A percentile compares a stretch with the other conserved stretches of the same genome.
These are phyloP conservation scores for Calliopum simillimum DNA, from an alignment of 2,888 invertebrate species.

Conservation along the genomic window DNA sequence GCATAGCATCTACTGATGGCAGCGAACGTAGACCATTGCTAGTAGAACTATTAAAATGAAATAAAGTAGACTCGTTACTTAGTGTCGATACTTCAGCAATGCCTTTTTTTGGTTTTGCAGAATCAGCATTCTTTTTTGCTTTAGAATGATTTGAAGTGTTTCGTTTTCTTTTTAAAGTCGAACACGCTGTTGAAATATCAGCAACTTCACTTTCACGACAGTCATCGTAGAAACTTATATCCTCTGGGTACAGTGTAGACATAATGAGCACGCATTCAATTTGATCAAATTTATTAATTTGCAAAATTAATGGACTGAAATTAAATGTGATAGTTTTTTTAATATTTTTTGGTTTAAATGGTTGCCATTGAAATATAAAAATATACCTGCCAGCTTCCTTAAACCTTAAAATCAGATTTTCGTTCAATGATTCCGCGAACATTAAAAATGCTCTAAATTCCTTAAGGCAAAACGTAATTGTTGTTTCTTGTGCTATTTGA, in stretches of 20 bases:
- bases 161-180: constrained; percentile 50
- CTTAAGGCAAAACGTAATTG: constrained; percentile 86
- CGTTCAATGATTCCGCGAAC: constrained; percentile 81
- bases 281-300: constrained; percentile 77
- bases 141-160: constrained; percentile 22
- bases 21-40: constrained; percentile 25
- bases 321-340: too few species aligned
- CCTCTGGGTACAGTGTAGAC: constrained; percentile 71
- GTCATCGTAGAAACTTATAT: constrained; percentile 59
- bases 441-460: constrained; percentile 83
- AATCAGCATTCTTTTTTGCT: constrained; percentile 30
- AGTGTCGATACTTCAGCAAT: constrained; percentile 49
- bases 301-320: constrained; percentile 77
- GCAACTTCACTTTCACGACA: constrained; percentile 51
- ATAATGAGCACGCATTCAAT: constrained; percentile 86
- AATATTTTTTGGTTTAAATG: too few species aligned
- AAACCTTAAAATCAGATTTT: constrained; percentile 79
- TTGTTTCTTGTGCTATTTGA: constrained; percentile 70
- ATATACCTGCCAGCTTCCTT: constrained; percentile 79
- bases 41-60: constrained; percentile 47
- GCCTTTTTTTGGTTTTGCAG: constrained; percentile 38
- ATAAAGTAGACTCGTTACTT: constrained; percentile 50
- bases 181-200: constrained; percentile 25
- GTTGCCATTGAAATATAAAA: constrained; percentile 49
- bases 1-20: constrained; percentile 49